Percentiles rank a stretch among this genome's conserved stretches.
Conservation (phyloP, 1,140 invertebrate genomes). For the Parapsyche elsis region DNA sequence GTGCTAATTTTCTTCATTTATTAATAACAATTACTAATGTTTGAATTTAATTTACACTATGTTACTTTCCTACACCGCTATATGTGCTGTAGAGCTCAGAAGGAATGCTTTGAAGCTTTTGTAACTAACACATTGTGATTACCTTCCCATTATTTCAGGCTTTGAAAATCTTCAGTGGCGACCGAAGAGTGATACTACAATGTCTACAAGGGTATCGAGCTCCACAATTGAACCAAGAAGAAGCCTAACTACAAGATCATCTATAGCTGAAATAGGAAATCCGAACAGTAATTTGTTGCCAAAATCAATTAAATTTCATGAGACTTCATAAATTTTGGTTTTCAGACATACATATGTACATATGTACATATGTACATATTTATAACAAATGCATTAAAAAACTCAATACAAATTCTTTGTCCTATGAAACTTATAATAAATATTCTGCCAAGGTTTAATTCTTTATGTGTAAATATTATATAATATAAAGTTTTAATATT, state of each 20-base stretch:
- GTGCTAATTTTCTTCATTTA: too few species aligned
- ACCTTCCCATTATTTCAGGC: slow-evolving; percentile 46
- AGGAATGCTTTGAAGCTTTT: not conserved
- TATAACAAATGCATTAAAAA: too few species aligned
- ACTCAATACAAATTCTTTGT: too few species aligned
- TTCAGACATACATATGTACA: not conserved
- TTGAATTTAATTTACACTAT: not conserved
- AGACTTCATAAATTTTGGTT: not conserved
- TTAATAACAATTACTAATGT: too few species aligned
- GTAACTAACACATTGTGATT: slow-evolving; percentile 36
- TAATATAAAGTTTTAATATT: too few species aligned
- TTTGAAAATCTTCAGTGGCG: slow-evolving; percentile 31
- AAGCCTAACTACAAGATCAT: slow-evolving; percentile 1
- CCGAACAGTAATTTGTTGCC: not conserved
- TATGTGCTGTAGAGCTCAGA: not conserved
- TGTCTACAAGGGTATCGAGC: slow-evolving; percentile 25
- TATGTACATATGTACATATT: too few species aligned
- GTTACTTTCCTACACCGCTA: not conserved
- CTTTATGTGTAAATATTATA: too few species aligned
- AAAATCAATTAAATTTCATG: not conserved
- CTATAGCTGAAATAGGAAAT: not conserved
- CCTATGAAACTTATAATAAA: too few species aligned
- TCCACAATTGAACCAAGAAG: slow-evolving; percentile 25
- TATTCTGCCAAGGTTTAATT: too few species aligned
- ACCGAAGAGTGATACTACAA: slow-evolving; percentile 26